Base-by-base conservation (phyloP, 2,113 vertebrate genomes). In the Numenius arquata region DNA sequence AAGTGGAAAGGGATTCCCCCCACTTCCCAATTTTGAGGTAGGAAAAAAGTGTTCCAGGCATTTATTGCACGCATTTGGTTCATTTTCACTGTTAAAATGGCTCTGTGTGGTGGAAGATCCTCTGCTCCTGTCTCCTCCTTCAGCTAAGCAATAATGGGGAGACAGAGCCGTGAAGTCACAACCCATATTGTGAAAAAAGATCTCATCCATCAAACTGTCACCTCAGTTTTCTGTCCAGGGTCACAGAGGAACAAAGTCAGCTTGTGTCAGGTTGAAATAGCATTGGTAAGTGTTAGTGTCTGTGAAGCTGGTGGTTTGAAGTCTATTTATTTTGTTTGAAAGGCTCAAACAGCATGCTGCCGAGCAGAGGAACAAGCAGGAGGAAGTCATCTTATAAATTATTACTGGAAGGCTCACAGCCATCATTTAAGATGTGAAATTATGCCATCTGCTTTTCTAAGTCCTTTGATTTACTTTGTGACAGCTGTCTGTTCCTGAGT, bases 191-290 rank as follows among this genome's bases (percentile, higher is more conserved):
- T 98, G 97, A 96, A 96, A 94, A 90, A 94, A 89, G 96, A 91
- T 90, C 94, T 79, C 97, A 98, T 98, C 97, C 97, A 98, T 98
- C 98, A 98, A 98, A 85, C 95, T 82, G 90, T 97, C 98, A 97
- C 96, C 94, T 97, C 97, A 84, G 92, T 91, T 97, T 97, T 98
- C 97, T 96, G 75, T 94, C 94, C 79, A 83, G 97, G 97, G 98
- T 98, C 98, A 97, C 94, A 82, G 79, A 52, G 59, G 93, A 97
- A 98, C 97, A 97, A 97, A 98, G 97, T 98, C 94, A 26, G 96
- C 92, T 38, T 96, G 93, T 97, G 96, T 97, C 93, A 88, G 96
- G 91, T 97, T 95, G 95, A 95, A 97, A 96, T 96, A 98, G 97
- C 97, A 92, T 95, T 97, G 94, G 96, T 90, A 96, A 98, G 89